A percentile compares a stretch with the other conserved stretches of the same genome.
Conservation (phyloP, 2,113 vertebrate species). For the Orthonyx spaldingii region DNA sequence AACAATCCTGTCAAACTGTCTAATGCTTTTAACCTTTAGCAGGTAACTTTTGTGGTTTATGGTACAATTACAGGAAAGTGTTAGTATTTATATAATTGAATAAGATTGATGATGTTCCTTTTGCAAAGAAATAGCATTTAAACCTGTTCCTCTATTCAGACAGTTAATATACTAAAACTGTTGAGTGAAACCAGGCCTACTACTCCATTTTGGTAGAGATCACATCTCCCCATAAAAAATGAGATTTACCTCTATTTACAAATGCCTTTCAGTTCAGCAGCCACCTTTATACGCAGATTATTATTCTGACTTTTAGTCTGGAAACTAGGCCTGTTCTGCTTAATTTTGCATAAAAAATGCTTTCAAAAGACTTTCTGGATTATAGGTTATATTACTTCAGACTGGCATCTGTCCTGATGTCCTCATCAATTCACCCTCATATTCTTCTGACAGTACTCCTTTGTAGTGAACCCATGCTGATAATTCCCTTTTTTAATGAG, state of each 20-base stretch:
- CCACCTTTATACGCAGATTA: neutral
- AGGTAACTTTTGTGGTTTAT: neutral
- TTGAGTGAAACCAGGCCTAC: constrained; percentile 13
- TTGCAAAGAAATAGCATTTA: neutral
- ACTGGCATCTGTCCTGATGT: constrained; percentile 22
- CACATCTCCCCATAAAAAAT: neutral
- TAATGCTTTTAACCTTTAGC: neutral
- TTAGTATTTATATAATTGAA: neutral
- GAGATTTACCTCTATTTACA: constrained; percentile 21
- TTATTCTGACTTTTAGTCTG: constrained; percentile 7
- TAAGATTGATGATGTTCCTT: neutral
- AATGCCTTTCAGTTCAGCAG: neutral
- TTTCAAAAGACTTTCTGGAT: constrained; percentile 51
- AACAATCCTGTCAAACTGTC: neutral
- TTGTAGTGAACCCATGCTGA: constrained; percentile 26
- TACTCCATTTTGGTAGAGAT: neutral
- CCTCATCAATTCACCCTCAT: constrained; percentile 14
- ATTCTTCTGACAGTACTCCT: constrained; percentile 17
- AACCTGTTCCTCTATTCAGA: neutral
- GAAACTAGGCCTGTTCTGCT: constrained; percentile 45
- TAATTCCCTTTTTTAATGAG: constrained; percentile 33
- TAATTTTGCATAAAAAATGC: constrained; percentile 48
- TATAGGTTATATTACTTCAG: constrained; percentile 43
- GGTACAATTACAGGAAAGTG: neutral
- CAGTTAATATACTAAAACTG: neutral